phyloP scores from a whole-genome alignment of 2,888 invertebrate species.

The Hydraecia micacea region DNA sequence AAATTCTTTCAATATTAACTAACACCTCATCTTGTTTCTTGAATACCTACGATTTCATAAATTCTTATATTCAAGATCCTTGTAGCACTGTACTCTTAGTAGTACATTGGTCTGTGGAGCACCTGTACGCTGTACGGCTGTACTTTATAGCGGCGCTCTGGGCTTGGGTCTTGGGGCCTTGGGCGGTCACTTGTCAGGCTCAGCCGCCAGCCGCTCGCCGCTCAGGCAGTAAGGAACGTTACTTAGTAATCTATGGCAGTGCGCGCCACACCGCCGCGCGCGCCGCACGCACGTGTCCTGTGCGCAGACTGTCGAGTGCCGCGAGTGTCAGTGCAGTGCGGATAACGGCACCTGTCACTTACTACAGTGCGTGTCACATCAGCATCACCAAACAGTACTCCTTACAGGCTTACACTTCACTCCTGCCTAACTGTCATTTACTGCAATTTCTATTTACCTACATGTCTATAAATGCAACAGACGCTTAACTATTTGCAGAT shows the following conservation, averaged over 20 bases:
- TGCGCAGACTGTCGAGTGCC: neutral
- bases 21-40: neutral
- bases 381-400: neutral
- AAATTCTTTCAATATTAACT: neutral
- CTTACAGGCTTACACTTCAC: neutral
- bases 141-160: neutral
- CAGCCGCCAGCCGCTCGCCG: no score
- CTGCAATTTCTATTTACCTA: neutral
- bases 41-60: neutral
- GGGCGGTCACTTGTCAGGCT: no score
- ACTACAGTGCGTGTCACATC: neutral
- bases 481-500: neutral
- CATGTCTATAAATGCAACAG: neutral
- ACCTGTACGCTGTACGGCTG: neutral
- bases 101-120: neutral
- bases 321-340: slow-evolving; percentile 22
- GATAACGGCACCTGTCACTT: slow-evolving; percentile 26
- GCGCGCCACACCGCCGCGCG: slow-evolving; percentile 30
- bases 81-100: neutral
- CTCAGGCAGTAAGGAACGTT: no score
- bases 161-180: neutral
- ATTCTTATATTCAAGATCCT: neutral
- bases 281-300: neutral
- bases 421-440: neutral
- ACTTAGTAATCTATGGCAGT: no score